These are phyloP conservation scores for Dendrocopos noguchii DNA, from an alignment of 2,113 vertebrate genomes.

Conservation along the genomic window DNA sequence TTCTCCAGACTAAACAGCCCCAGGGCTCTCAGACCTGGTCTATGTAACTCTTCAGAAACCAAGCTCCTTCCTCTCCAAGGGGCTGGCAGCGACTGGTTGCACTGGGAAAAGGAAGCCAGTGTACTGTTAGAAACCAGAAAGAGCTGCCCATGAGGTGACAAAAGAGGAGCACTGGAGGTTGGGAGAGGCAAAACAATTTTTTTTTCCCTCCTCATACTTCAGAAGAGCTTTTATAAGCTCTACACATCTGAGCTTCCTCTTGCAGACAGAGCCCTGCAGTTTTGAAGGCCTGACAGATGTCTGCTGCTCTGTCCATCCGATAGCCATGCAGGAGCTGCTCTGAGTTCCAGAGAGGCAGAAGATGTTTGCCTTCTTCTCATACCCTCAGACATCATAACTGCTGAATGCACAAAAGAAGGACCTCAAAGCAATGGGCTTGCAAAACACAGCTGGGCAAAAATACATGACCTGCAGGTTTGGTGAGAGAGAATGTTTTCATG, in stretches of 20 bases:
- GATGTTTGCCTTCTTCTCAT: not conserved
- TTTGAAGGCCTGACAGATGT: not conserved
- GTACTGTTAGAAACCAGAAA: not conserved
- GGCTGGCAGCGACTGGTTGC: not conserved
- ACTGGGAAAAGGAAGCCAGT: not conserved
- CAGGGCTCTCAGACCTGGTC: too few relatives aligned
- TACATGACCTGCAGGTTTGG: not conserved
- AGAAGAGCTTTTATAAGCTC: not conserved
- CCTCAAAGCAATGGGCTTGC: not conserved
- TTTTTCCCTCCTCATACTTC: fast-evolving
- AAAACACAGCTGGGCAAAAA: not conserved
- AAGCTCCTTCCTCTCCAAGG: not conserved
- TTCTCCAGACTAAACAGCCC: too few relatives aligned
- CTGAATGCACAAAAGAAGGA: not conserved
- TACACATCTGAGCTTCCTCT: not conserved
- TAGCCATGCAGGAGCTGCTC: not conserved
- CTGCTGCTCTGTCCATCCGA: not conserved
- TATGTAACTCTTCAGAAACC: not conserved
- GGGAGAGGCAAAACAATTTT: not conserved
- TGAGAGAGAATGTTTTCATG: not conserved
- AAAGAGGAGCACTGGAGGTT: not conserved
- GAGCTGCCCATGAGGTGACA: not conserved
- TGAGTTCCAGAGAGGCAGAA: not conserved
- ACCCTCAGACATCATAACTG: not conserved
- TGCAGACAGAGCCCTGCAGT: not conserved